These are phyloP conservation scores for Nemotelus pantherinus DNA, from an alignment of 2,888 invertebrate species.

Conservation along the genomic window DNA sequence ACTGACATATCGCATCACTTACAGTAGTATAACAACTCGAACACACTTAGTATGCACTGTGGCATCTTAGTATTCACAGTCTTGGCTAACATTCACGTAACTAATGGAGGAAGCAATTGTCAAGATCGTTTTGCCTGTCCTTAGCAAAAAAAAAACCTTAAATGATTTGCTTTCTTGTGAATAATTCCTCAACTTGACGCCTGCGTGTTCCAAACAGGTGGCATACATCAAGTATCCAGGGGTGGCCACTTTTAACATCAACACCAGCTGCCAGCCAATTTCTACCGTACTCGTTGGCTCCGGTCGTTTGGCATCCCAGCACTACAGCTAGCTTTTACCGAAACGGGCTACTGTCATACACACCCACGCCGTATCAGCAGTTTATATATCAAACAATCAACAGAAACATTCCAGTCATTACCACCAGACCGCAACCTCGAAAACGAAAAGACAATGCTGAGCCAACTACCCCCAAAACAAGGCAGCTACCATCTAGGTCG, in stretches of 20 bases:
- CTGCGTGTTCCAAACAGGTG: conserved; percentile 53
- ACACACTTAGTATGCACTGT: conserved; percentile 22
- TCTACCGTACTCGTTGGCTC: conserved; percentile 9
- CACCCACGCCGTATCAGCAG: conserved; percentile 18
- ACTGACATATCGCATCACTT: conserved; percentile 1
- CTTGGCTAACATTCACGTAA: conserved; percentile 33
- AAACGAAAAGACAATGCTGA: conserved; percentile 51
- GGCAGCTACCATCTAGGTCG: conserved; percentile 31
- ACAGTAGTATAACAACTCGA: conserved; percentile 10
- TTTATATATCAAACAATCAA: background rate
- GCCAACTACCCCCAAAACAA: conserved; percentile 54
- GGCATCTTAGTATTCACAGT: background rate
- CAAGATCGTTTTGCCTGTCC: conserved; percentile 12
- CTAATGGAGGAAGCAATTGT: conserved; percentile 32
- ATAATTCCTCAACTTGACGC: conserved; percentile 20
- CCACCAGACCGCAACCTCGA: background rate
- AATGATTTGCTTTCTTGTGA: conserved; percentile 8
- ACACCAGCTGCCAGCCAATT: conserved; percentile 32
- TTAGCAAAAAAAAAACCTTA: conserved; percentile 17
- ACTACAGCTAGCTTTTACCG: background rate
- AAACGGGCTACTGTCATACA: conserved; percentile 1
- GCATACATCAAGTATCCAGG: conserved; percentile 58
- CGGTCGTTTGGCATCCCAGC: conserved; percentile 18
- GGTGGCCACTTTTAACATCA: conserved; percentile 57
- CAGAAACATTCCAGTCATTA: conserved; percentile 1